phyloP scores from a whole-genome alignment of 2,797 vertebrate genomes.

The Lacerta bilineata region DNA sequence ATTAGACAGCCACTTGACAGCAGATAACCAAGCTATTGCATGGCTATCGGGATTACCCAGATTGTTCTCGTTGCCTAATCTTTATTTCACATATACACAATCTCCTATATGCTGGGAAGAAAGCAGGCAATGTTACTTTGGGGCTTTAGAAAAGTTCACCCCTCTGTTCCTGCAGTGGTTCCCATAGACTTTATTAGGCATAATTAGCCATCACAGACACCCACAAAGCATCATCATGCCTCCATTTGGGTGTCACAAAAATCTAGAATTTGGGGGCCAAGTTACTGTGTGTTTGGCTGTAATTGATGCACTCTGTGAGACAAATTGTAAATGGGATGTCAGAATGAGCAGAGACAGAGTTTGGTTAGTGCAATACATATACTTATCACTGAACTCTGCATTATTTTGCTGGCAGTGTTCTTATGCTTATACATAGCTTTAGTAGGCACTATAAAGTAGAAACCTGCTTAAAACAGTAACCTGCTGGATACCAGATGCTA shows the following conservation, averaged over 20 bases:
- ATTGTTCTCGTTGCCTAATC: background rate
- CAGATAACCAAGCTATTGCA: background rate
- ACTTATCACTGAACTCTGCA: constrained; percentile 12
- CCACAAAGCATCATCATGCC: background rate
- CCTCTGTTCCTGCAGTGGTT: background rate
- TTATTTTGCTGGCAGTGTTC: background rate
- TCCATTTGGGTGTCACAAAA: background rate
- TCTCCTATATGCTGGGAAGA: background rate
- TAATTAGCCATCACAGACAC: background rate
- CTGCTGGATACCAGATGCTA: constrained; percentile 15
- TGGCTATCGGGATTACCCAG: background rate
- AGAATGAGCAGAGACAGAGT: background rate
- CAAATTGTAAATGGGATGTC: constrained; percentile 12
- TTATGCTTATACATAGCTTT: background rate
- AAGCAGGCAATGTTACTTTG: background rate
- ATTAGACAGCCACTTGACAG: background rate
- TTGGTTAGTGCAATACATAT: background rate
- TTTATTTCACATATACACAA: background rate
- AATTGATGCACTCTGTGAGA: background rate
- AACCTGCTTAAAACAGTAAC: constrained; percentile 19
- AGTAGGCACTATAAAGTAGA: background rate
- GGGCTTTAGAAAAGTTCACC: background rate
- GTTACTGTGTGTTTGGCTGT: background rate
- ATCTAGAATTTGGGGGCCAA: background rate
- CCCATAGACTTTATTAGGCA: background rate